These are phyloP conservation scores for Drosophila baimaii DNA, from an alignment of 1,140 invertebrate species.

Conservation along the genomic window DNA sequence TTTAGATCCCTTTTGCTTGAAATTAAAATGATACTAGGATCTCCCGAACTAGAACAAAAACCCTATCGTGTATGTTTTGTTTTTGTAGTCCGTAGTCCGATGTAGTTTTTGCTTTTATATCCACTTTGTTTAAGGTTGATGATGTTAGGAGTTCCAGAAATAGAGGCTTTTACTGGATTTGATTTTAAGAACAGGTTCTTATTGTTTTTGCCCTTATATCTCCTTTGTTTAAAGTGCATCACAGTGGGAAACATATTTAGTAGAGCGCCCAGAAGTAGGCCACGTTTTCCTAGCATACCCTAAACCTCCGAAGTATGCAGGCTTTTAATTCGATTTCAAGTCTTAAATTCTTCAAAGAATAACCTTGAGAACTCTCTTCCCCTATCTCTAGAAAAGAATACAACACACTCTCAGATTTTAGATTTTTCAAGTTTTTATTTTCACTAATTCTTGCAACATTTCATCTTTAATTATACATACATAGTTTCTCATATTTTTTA, in stretches of 20 bases:
- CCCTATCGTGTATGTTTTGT: too few relatives aligned
- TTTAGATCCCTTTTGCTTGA: too few relatives aligned
- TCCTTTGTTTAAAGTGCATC: too few relatives aligned
- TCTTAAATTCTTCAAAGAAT: not conserved
- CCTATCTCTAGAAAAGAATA: not conserved
- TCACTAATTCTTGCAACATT: conserved; percentile 78
- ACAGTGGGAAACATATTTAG: not conserved
- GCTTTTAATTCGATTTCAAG: not conserved
- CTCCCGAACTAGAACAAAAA: too few relatives aligned
- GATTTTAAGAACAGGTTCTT: too few relatives aligned
- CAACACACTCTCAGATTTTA: not conserved
- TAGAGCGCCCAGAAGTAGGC: not conserved
- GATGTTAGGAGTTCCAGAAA: too few relatives aligned
- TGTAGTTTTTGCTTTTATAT: too few relatives aligned
- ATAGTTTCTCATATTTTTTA: conserved; percentile 78
- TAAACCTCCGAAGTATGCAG: conserved; percentile 1
- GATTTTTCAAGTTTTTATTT: conserved; percentile 69
- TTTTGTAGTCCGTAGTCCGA: too few relatives aligned
- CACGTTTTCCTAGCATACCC: not conserved
- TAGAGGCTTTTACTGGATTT: too few relatives aligned
- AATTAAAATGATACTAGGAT: too few relatives aligned
- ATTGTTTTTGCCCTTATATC: too few relatives aligned
- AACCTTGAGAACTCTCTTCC: not conserved
- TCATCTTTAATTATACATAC: conserved; percentile 78
- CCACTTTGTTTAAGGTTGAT: too few relatives aligned